Base-by-base conservation (phyloP, 1,140 invertebrate genomes). In the Octopus bimaculoides region DNA sequence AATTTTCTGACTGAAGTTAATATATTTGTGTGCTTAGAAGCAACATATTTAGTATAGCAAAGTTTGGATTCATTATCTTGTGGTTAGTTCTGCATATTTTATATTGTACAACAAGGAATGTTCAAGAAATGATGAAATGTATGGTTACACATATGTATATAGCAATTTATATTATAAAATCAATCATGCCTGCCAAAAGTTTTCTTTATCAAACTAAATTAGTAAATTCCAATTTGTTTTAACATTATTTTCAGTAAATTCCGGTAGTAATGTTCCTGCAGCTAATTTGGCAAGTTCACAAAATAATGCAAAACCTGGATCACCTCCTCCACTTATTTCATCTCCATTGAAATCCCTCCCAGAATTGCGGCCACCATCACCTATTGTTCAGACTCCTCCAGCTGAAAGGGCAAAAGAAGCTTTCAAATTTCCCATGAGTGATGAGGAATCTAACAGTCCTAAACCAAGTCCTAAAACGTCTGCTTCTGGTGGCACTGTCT, bases 261-360 rank as follows among this genome's bases (percentile, higher is more conserved):
- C 66, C 26, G 66, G 66, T 71, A 14, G 66, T 71, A 71, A 71
- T 71, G 66, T 71, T 71, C 26, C 66, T 20, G 26, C 17, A n/a
- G 66, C 66, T 14, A 71, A 71, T 20, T 5, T 71, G 66, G 66
- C 66, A 14, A 75, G 52, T 75, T 61, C 80, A 5, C 79, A 78
- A 69, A 55, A 78, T 52, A 77, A 78, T 69, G 17, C n/a, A 26
- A 66, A 41, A 75, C 77, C 77, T 53, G 20, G 73, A 26, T 86
- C 87, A 77, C 82, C 89, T 77, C 86, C 89, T 83, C 86, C 90
- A 85, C 88, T 81, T 79, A 83, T 77, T 78, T 54, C 81, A 12
- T 77, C 81, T 54, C 61, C 82, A 75, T 81, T 81, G 75, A 84
- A 54, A 77, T 84, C 52, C 80, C 83, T 77, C 79, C 84, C 71